Percentiles rank a stretch among this genome's conserved stretches.
Conservation (phyloP, 2,113 vertebrate genomes). For the Gobiocypris rarus region DNA sequence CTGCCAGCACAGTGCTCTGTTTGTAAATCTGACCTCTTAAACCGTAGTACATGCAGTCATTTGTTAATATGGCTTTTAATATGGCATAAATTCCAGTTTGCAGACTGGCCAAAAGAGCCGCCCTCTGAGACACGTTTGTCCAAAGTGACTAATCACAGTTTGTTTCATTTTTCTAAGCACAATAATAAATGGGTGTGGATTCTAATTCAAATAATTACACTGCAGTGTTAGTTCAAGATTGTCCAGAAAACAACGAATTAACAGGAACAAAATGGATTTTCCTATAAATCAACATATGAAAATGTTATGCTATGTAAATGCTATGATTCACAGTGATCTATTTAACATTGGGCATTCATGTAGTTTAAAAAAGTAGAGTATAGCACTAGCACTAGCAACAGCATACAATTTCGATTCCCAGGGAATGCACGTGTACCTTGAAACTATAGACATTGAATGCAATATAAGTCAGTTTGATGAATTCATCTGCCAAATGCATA, state of each 20-base stretch:
- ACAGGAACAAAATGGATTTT: too few species aligned
- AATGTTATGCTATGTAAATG: too few species aligned
- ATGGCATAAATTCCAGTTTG: not conserved
- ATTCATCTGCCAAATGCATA: too few species aligned
- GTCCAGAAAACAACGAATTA: not conserved
- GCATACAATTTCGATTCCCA: too few species aligned
- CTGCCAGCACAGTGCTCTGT: slow-evolving; percentile 1
- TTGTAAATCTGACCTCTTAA: not conserved
- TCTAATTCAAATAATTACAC: not conserved
- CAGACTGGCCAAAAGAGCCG: not conserved
- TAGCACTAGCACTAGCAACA: too few species aligned
- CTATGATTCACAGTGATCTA: too few species aligned
- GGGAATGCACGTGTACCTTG: too few species aligned
- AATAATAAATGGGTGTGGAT: slow-evolving; percentile 1
- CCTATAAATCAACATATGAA: too few species aligned
- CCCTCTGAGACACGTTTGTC: not conserved
- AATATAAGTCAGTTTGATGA: too few species aligned
- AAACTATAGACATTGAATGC: too few species aligned
- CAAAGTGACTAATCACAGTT: not conserved
- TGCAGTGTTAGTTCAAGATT: not conserved
- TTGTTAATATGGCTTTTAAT: not conserved
- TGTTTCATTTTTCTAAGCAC: not conserved
- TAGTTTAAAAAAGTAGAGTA: too few species aligned
- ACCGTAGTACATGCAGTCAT: not conserved
- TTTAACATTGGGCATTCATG: too few species aligned